A percentile compares a stretch with the other conserved stretches of the same genome.
phyloP scores from a whole-genome alignment of 2,888 invertebrate species.

The Salticus scenicus region DNA sequence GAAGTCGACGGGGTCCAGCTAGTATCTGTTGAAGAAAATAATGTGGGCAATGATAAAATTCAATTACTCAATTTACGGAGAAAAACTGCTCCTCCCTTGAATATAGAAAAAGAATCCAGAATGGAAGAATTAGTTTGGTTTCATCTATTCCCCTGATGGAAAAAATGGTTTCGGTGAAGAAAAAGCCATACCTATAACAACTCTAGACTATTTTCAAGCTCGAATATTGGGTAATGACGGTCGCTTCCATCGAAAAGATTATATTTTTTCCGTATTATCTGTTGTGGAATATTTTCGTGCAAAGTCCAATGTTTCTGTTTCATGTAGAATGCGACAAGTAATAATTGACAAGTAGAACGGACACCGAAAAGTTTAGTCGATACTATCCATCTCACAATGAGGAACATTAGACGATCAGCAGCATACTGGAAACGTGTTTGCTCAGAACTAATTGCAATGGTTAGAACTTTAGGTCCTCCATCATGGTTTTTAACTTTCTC shows the following conservation, averaged over 20 bases:
- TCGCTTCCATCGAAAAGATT: not conserved
- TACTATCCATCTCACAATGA: not conserved
- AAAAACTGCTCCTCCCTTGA: too few species aligned
- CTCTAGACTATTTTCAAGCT: too few species aligned
- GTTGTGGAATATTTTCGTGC: not conserved
- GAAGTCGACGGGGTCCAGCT: too few species aligned
- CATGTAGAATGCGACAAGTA: not conserved
- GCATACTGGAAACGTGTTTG: too few species aligned
- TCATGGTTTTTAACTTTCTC: too few species aligned
- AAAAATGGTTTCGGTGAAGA: constrained; percentile 8
- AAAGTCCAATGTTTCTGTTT: too few species aligned
- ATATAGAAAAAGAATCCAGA: too few species aligned
- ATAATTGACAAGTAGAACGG: not conserved
- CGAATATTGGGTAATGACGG: not conserved
- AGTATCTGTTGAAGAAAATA: too few species aligned
- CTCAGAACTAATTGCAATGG: not conserved
- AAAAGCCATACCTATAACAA: too few species aligned
- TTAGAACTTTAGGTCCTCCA: not conserved
- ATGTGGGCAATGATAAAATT: too few species aligned
- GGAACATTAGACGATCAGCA: not conserved
- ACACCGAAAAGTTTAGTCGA: not conserved
- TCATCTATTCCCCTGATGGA: not conserved
- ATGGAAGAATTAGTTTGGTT: too few species aligned
- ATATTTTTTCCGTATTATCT: not conserved
- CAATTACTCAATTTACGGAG: too few species aligned